Conservation (phyloP, 2,888 invertebrate genomes). For the Cheilosia pagana region DNA sequence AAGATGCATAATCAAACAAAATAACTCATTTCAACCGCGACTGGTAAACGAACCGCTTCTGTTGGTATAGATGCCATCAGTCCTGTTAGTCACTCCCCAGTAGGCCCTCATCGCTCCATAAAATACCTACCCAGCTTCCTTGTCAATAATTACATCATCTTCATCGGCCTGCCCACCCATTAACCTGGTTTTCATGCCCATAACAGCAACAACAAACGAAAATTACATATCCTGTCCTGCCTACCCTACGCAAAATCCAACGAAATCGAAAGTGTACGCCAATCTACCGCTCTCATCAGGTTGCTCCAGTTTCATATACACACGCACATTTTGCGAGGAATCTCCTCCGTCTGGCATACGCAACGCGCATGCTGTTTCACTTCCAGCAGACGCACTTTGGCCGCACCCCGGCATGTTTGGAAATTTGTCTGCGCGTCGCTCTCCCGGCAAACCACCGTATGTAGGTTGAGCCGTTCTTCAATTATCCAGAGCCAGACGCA, state of each 20-base stretch:
- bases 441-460: constrained; percentile 32
- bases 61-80: too few species aligned
- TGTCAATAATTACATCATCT: constrained; percentile 31
- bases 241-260: constrained; percentile 50
- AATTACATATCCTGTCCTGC: constrained; percentile 44
- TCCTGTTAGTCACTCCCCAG: too few species aligned
- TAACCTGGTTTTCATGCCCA: background rate
- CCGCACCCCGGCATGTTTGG: constrained; percentile 17
- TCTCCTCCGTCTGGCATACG: constrained; percentile 60
- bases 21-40: too few species aligned
- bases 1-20: too few species aligned
- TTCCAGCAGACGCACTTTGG: constrained; percentile 56
- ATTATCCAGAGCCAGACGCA: constrained; percentile 40
- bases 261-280: constrained; percentile 59
- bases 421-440: constrained; percentile 24
- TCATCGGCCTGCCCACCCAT: background rate
- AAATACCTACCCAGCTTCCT: background rate
- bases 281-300: constrained; percentile 62
- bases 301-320: constrained; percentile 56
- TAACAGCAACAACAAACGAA: background rate
- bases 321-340: constrained; percentile 52
- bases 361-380: constrained; percentile 41
- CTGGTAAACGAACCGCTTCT: too few species aligned
- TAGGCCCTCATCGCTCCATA: too few species aligned
- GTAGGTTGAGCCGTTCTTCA: constrained; percentile 68